Base-by-base conservation (phyloP, 2,113 vertebrate species). In the Pycnonotus jocosus region DNA sequence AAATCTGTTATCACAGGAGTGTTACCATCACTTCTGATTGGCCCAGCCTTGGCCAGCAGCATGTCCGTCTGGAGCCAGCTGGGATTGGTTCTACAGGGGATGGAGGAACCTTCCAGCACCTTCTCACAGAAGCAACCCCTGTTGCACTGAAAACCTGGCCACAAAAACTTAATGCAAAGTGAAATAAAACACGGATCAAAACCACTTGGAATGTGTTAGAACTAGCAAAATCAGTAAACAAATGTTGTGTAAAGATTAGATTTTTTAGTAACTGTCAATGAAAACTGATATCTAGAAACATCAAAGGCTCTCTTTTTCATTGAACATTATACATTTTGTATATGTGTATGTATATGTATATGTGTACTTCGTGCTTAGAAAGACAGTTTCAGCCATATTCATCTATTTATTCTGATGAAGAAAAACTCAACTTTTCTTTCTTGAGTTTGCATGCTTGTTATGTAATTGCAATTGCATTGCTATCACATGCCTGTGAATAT, bases 1-100 rank as follows among this genome's bases (percentile, higher is more conserved):
- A 38, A 27, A 45, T 54, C 15, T 38, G 14, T 54, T 38, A 23
- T 30, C 35, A 30, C 20, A 24, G 24, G 15, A 28, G 4, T 0
- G 0, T 48, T 48, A 20, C 2, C 12, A 65, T 12, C 30, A 16
- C 40, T 19, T 56, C 70, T 56, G n/a, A 24, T 3, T 12, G 18
- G 18, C 15, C n/a, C n/a, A 64, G n/a, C 28, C 19, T 84, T 47
- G 23, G 30, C 35, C 53, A 40, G 53, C 0, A 0, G 28, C 30
- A 7, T 0, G 0, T 48, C 30, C 0, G 0, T 47, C 19, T 40
- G 37, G 18, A 74, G 12, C 12, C 24, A 30, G 15, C 20, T 21
- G 31, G 25, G 11, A n/a, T 16, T 35, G 19, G 16, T 10, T 76
- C 30, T 42, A 20, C 30, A 50, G 31, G 20, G 16, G 16, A 6